Evolutionary conservation across 2,113 vertebrate genomes (phyloP).

Genomic region (Nycticebus coucang): DNA sequence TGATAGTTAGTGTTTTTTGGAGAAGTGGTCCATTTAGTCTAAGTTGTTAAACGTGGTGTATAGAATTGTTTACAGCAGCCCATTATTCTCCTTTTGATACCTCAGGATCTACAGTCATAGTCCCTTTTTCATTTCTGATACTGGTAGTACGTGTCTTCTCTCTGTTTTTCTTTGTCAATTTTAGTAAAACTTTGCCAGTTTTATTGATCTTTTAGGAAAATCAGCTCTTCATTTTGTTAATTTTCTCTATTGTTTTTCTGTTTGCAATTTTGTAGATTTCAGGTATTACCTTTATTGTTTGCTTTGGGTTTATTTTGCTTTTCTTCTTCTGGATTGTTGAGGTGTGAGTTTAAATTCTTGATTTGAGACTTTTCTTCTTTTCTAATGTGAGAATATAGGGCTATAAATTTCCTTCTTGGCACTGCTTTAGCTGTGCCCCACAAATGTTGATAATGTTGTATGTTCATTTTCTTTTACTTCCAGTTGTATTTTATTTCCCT

Average conservation of each 20-base stretch:
- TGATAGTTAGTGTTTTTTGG: neutral
- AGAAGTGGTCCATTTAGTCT: neutral
- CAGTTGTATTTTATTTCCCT: neutral
- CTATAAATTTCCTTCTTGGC: neutral
- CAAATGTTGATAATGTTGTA: no score
- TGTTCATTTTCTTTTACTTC: neutral
- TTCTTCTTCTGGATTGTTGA: neutral
- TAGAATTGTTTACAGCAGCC: neutral
- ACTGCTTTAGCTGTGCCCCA: neutral
- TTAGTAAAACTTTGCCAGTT: neutral
- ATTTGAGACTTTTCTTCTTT: neutral
- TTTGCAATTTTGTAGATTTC: neutral
- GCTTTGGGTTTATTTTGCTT: neutral
- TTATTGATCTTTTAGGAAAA: neutral
- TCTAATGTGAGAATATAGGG: neutral
- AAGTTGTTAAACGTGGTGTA: neutral
- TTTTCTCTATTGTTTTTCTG: neutral
- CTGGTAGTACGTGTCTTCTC: neutral
- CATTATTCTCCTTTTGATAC: neutral
- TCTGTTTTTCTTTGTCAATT: neutral
- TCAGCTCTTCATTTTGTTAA: neutral
- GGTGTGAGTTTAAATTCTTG: neutral
- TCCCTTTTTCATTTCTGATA: neutral
- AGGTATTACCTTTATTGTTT: neutral
- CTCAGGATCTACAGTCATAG: neutral